Evolutionary conservation across 2,113 vertebrate genomes (phyloP), one percentile per base, ranked within the genome.

Genomic region (Heterocephalus glaber): DNA sequence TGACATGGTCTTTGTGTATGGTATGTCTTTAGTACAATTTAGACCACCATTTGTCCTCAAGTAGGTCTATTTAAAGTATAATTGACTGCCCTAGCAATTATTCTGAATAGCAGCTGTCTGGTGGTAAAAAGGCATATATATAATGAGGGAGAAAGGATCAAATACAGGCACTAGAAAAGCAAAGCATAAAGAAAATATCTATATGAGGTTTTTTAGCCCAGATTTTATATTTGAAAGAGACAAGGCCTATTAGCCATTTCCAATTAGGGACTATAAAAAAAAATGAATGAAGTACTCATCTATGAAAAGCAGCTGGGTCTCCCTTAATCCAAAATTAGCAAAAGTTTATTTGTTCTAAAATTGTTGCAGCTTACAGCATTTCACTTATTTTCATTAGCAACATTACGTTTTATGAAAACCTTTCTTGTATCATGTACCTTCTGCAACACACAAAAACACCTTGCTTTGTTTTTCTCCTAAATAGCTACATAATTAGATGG

Each of bases 11-110:
- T 98, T 98, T 98, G 96, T 99, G 95, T 96, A 97, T 97, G 98
- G 98, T 97, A 98, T 98, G 95, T 97, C 98, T 97, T 97, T 97
- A 98, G 98, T 93, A 98, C 98, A 98, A 98, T 98, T 98, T 98
- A 98, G 98, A 97, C 98, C 97, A 98, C 98, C 98, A 98, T 99
- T 99, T 98, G 98, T 98, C 98, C 98, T 99, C 98, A 98, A 99
- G 98, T 98, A 98, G 98, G 97, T 98, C 98, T 98, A 99, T 99
- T 99, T 99, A 99, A 98, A 98, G 97, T 98, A 98, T 99, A 99
- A 99, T 99, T 99, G 98, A 98, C 98, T 98, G 98, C 97, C 98
- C 98, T 92, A 90, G 98, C 98, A 98, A 99, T 99, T 99, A 98
- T 97, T 98, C 98, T 98, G 98, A 99, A 99, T 98, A 98, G 99